Percentiles rank a stretch among this genome's conserved stretches.
These are phyloP conservation scores for Ia io DNA, from an alignment of 2,113 vertebrate species.

Conservation along the genomic window DNA sequence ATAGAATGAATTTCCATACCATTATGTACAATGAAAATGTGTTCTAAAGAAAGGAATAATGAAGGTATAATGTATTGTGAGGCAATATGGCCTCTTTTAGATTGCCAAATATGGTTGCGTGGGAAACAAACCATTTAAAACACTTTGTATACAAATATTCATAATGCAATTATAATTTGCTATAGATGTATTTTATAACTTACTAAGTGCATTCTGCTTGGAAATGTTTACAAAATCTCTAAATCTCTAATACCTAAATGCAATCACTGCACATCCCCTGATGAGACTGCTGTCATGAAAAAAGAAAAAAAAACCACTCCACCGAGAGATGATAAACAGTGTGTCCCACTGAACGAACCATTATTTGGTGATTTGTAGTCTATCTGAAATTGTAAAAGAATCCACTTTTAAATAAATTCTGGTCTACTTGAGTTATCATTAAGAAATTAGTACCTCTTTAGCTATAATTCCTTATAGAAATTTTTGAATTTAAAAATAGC, in stretches of 20 bases:
- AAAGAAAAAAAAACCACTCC: neutral
- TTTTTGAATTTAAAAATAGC: neutral
- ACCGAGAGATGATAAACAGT: neutral
- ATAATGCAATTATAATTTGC: neutral
- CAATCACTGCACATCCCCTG: neutral
- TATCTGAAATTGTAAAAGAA: neutral
- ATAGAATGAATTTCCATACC: constrained; percentile 27
- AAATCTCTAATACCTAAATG: neutral
- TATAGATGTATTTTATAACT: neutral
- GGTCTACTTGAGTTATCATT: neutral
- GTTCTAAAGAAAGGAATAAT: constrained; percentile 13
- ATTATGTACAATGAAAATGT: constrained; percentile 43
- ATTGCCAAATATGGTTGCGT: neutral
- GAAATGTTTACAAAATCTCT: neutral
- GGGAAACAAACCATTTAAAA: neutral
- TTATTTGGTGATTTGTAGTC: neutral
- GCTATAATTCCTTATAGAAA: neutral
- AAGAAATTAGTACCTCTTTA: neutral
- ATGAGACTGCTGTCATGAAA: neutral
- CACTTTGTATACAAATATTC: neutral
- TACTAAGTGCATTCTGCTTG: neutral
- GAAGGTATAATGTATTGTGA: neutral
- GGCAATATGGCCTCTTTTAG: neutral
- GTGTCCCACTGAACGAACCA: neutral
- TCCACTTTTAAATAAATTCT: neutral